Evolutionary conservation across 2,888 invertebrate genomes (phyloP).

Genomic region (Drosophila emarginata): DNA sequence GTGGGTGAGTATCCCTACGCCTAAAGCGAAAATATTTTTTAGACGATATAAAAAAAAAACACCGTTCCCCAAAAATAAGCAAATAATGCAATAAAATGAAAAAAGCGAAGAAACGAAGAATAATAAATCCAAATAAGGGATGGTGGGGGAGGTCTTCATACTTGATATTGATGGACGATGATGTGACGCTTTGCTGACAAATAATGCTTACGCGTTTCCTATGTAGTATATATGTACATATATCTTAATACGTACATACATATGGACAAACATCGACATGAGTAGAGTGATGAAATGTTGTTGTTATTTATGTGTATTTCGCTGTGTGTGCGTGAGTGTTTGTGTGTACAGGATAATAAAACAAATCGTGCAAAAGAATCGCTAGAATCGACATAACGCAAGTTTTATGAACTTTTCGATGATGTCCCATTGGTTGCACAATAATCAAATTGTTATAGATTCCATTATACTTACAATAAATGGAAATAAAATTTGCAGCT

Average conservation of each 20-base stretch:
- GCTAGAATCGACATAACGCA: constrained; percentile 9
- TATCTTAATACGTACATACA: too few relatives aligned
- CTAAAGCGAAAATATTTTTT: constrained; percentile 52
- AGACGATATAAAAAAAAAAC: constrained; percentile 42
- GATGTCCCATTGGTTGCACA: constrained; percentile 2
- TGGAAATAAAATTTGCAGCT: not conserved
- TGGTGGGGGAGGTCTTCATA: constrained; percentile 17
- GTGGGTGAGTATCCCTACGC: constrained; percentile 84
- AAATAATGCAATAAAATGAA: constrained; percentile 69
- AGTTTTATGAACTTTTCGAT: not conserved
- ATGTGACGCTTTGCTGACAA: constrained; percentile 55
- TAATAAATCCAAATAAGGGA: constrained; percentile 18
- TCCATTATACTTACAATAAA: not conserved
- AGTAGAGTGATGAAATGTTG: constrained; percentile 9
- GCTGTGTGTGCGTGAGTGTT: not conserved
- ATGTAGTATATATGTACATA: not conserved
- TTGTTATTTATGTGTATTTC: constrained; percentile 4
- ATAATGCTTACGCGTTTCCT: constrained; percentile 37
- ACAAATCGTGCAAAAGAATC: constrained; percentile 39
- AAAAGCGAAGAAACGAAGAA: constrained; percentile 12
- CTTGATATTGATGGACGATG: constrained; percentile 45
- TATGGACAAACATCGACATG: constrained; percentile 1
- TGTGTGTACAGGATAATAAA: constrained; percentile 47
- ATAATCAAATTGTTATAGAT: not conserved
- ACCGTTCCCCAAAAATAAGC: constrained; percentile 37